Percentiles rank a stretch among this genome's conserved stretches.
Conservation (phyloP, 2,113 vertebrate genomes). For the Muntiacus muntjak region DNA sequence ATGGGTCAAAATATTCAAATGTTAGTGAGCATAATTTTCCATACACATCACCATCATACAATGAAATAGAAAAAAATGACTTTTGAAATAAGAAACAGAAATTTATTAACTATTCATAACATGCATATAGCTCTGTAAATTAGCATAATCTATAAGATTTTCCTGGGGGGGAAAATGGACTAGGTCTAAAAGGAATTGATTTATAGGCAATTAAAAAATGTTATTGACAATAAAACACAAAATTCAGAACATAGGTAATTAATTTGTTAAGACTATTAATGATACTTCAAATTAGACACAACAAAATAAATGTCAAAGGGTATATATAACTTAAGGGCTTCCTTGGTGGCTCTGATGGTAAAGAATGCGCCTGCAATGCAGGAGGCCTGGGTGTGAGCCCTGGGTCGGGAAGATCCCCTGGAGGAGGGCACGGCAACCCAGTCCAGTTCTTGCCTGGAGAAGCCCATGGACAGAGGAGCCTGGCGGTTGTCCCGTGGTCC, state of each 20-base stretch:
- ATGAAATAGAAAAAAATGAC: neutral
- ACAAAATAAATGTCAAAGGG: neutral
- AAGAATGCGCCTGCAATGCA: neutral
- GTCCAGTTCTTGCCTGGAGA: neutral
- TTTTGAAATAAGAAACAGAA: neutral
- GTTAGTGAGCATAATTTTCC: neutral
- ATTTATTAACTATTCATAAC: neutral
- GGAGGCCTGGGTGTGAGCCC: neutral
- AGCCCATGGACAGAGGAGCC: neutral
- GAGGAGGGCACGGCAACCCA: neutral
- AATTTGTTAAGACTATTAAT: constrained; percentile 20
- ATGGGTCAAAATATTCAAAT: neutral
- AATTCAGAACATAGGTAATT: neutral
- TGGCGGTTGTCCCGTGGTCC: neutral
- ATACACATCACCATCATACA: neutral
- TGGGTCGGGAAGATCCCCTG: neutral
- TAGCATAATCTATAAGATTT: neutral
- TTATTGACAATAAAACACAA: neutral
- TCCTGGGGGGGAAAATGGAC: neutral
- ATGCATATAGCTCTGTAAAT: neutral
- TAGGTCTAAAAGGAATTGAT: neutral
- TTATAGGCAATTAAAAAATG: neutral
- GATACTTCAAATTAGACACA: neutral
- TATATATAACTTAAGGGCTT: neutral
- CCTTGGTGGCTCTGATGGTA: neutral